Conservation (phyloP, 2,797 vertebrate species). For the Megalops cyprinoides region DNA sequence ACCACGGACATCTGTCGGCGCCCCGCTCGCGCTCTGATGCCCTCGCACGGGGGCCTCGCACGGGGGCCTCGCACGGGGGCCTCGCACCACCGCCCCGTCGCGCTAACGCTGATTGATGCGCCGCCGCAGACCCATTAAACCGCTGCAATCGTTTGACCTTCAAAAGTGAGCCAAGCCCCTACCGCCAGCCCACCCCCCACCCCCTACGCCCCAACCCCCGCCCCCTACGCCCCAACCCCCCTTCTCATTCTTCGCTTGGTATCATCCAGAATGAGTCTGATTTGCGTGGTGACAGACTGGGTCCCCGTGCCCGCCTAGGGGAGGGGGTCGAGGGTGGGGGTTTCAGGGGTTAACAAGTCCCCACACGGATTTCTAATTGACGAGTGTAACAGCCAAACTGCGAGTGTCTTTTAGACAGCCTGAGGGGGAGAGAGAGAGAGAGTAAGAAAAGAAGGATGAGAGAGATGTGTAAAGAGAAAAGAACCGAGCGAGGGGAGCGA, state of each 20-base stretch:
- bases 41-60: background rate
- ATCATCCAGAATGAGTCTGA: conserved; percentile 45
- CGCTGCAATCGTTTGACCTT: conserved; percentile 63
- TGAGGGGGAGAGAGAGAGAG: conserved; percentile 33
- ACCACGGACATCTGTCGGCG: background rate
- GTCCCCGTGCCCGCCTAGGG: conserved; percentile 47
- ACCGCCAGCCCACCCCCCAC: conserved; percentile 37
- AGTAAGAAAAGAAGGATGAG: conserved; percentile 56
- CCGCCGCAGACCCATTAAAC: conserved; percentile 13
- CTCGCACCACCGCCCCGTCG: background rate
- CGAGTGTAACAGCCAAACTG: conserved; percentile 16
- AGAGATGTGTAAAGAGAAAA: conserved; percentile 30
- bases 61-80: background rate
- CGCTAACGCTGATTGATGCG: conserved; percentile 38
- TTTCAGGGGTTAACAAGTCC: conserved; percentile 38
- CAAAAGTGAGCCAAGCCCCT: conserved; percentile 56
- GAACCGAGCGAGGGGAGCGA: conserved; percentile 42
- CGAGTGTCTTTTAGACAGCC: conserved; percentile 19
- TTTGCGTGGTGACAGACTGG: conserved; percentile 52
- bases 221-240: conserved; percentile 24
- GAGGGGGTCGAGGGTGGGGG: conserved; percentile 21
- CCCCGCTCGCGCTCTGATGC: background rate
- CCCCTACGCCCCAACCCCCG: conserved; percentile 45
- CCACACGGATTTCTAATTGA: conserved; percentile 60
- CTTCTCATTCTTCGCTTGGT: conserved; percentile 42